These are phyloP conservation scores for Glyphotaelius pellucidus DNA, from an alignment of 2,888 invertebrate genomes.

Conservation along the genomic window DNA sequence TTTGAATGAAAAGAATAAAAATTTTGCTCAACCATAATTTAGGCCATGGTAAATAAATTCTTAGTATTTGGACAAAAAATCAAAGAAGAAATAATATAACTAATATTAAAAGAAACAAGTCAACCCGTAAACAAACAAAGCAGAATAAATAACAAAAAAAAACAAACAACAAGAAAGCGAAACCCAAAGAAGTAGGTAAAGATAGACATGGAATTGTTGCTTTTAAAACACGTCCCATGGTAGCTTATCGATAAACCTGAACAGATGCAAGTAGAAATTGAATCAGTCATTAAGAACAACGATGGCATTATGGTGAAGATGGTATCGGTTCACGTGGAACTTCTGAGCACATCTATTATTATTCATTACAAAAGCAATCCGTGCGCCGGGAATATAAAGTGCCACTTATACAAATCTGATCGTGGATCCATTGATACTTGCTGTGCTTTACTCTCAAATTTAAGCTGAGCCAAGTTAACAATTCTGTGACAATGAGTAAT, in stretches of 20 bases:
- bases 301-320: neutral
- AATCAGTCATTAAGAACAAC: neutral
- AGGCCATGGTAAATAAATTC: too few relatives aligned
- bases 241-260: neutral
- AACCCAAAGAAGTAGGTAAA: neutral
- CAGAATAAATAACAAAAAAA: neutral
- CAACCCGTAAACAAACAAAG: neutral
- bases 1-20: too few relatives aligned
- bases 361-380: neutral
- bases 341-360: neutral
- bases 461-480: neutral
- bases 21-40: too few relatives aligned
- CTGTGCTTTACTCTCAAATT: neutral
- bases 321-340: neutral
- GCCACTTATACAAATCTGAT: conserved; percentile 2
- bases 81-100: too few relatives aligned
- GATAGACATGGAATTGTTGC: neutral
- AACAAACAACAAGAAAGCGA: neutral
- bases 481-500: neutral
- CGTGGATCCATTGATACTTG: neutral
- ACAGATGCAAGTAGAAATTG: neutral
- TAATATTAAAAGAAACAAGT: neutral
- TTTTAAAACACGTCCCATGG: neutral
- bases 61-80: too few relatives aligned
- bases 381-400: neutral